Evolutionary conservation across 2,797 vertebrate species (phyloP).

Genomic region (Euphonia xanthogaster): DNA sequence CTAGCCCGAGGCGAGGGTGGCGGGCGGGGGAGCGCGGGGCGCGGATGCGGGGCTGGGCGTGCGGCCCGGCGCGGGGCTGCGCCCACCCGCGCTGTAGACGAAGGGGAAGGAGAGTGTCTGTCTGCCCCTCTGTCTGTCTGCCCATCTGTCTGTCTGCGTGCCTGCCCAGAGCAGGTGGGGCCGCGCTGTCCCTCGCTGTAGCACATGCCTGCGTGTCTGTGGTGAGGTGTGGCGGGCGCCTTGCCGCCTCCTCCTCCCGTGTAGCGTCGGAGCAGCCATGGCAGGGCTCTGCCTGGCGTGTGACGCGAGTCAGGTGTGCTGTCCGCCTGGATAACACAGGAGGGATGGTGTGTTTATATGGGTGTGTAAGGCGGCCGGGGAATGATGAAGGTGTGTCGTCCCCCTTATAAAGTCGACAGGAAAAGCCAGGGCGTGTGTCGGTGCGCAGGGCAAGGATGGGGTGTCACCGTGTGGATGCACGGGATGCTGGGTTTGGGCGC

Average conservation of each 20-base stretch:
- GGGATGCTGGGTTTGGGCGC: background rate
- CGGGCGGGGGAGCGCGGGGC: background rate
- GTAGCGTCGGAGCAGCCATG: background rate
- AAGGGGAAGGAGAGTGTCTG: background rate
- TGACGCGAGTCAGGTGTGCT: background rate
- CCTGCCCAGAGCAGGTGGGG: background rate
- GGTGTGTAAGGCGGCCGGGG: background rate
- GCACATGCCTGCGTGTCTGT: background rate
- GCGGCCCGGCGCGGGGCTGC: background rate
- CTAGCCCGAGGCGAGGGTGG: background rate
- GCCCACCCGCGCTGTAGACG: background rate
- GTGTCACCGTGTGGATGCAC: background rate
- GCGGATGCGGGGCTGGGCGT: background rate
- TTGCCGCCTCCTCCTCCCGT: background rate
- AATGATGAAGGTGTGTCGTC: background rate
- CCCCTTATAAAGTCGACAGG: background rate
- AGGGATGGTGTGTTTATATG: background rate
- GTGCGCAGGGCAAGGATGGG: background rate
- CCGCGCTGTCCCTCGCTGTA: background rate
- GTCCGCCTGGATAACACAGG: background rate
- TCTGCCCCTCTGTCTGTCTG: background rate
- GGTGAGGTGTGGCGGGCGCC: background rate
- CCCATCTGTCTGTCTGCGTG: background rate
- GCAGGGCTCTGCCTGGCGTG: background rate
- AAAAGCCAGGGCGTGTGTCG: background rate